Conservation (phyloP, 2,888 invertebrate species). For the Endotricha flammealis region DNA sequence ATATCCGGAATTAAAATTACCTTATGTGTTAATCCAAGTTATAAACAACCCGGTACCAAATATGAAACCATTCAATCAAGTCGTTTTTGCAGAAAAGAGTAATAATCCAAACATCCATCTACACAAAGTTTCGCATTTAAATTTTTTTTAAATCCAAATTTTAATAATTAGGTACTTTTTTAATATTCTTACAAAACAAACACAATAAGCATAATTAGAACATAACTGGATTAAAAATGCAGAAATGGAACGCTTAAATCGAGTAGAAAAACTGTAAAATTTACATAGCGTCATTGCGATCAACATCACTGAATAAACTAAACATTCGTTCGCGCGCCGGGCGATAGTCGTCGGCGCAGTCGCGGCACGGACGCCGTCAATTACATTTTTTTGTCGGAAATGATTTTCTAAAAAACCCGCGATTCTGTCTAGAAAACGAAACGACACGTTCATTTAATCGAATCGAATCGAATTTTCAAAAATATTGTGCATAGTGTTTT, state of each 20-base stretch:
- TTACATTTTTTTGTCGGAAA: slow-evolving; percentile 54
- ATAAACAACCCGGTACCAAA: no score
- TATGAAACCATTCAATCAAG: no score
- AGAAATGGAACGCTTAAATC: slow-evolving; percentile 12
- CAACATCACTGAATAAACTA: slow-evolving; percentile 31
- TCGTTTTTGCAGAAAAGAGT: no score
- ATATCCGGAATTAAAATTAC: no score
- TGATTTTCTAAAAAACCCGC: slow-evolving; percentile 51
- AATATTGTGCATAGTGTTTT: slow-evolving; percentile 7
- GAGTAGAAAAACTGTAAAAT: slow-evolving; percentile 26
- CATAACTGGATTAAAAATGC: background rate
- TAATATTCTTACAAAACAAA: no score
- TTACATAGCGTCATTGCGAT: slow-evolving; percentile 49
- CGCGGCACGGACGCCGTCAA: slow-evolving; percentile 48
- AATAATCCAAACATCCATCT: no score
- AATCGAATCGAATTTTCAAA: slow-evolving; percentile 9
- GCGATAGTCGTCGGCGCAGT: slow-evolving; percentile 35
- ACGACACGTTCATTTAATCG: slow-evolving; percentile 33
- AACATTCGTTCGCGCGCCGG: slow-evolving; percentile 7
- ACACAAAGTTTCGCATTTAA: no score
- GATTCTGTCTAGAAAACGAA: slow-evolving; percentile 49
- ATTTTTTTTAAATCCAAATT: no score
- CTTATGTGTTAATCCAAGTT: no score
- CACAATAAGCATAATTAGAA: no score
- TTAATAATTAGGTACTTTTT: no score